These are phyloP conservation scores for Epinephelus fuscoguttatus DNA, from an alignment of 2,113 vertebrate genomes.

Conservation along the genomic window DNA sequence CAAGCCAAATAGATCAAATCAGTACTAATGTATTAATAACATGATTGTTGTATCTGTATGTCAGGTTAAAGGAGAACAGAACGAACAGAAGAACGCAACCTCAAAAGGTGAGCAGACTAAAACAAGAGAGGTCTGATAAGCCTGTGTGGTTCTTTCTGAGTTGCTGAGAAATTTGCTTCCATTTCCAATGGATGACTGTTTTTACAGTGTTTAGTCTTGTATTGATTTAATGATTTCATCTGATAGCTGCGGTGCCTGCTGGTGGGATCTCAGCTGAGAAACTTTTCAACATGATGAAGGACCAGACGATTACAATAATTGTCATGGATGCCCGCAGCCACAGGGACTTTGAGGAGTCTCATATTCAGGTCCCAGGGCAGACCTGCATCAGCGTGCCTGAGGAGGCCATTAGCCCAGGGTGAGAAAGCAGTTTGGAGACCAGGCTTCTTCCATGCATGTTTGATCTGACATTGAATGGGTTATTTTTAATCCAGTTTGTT, in stretches of 20 bases:
- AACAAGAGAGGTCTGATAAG: neutral
- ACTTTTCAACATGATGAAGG: conserved; percentile 93
- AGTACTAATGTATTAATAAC: neutral
- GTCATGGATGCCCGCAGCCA: conserved; percentile 93
- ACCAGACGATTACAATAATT: conserved; percentile 88
- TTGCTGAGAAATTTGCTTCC: neutral
- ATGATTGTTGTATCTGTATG: conserved; percentile 22
- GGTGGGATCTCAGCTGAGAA: conserved; percentile 92
- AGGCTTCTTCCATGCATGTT: neutral
- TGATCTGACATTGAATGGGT: neutral
- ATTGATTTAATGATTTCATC: conserved; percentile 14
- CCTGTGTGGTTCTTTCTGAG: neutral
- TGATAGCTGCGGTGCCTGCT: conserved; percentile 69
- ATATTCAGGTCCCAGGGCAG: conserved; percentile 86
- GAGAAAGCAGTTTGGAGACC: conserved; percentile 21
- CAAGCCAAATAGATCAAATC: neutral
- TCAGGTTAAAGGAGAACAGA: conserved; percentile 89
- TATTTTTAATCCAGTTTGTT: neutral
- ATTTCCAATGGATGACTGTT: no score
- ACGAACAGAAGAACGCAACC: conserved; percentile 83
- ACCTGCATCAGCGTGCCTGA: conserved; percentile 91
- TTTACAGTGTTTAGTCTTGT: neutral
- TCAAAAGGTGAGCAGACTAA: conserved; percentile 85
- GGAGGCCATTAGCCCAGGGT: conserved; percentile 95
- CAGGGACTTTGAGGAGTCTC: conserved; percentile 92